Evolutionary conservation across 2,888 invertebrate species (phyloP), one percentile per base, ranked within the genome.

Genomic region (Drosophila monieri): DNA sequence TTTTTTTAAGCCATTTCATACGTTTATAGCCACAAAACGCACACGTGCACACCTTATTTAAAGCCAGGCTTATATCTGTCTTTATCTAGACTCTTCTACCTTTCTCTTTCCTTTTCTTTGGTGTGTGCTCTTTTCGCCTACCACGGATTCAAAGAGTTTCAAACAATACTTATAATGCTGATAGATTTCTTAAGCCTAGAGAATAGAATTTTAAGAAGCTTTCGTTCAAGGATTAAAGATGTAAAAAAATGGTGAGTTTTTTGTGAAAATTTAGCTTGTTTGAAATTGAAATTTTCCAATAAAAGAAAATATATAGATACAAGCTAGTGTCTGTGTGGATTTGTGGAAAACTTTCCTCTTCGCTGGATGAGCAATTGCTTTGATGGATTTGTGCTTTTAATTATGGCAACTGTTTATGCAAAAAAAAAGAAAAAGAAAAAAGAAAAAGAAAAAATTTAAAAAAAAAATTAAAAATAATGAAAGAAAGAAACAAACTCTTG

Each of bases 1-100:
- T 59, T 76, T 70, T 78, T 73, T 57, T 76, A 64, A 76, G 83
- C 60, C 74, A 74, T 85, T 80, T 76, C 69, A 85, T 55, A 66
- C 32, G 53, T 48, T 41, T 1, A 39, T 12, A 41, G 37, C 15
- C 39, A 43, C 27, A 21, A 27, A 14, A 18, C 52, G 18, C 27
- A n/a, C 53, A 32, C 37, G 10, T 46, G 23, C 48, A 18, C 56
- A 32, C 54, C 23, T 21, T 10, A 21, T 32, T 44, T 56, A 30
- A 37, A 46, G 21, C 43, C 57, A 10, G 21, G 46, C 44, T 25
- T 58, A 32, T 43, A 51, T 62, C 47, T 55, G 59, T 73, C 65
- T 59, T 5, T 23, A 10, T 48, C 57, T 71, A 48, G 21, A 27
- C 21, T 1, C 27, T 10, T 32, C 32, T 30, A 43, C 21, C 18